Percentiles rank a stretch among this genome's conserved stretches.
Conservation (phyloP, 2,113 vertebrate genomes). For the Rhinolophus ferrumequinum region DNA sequence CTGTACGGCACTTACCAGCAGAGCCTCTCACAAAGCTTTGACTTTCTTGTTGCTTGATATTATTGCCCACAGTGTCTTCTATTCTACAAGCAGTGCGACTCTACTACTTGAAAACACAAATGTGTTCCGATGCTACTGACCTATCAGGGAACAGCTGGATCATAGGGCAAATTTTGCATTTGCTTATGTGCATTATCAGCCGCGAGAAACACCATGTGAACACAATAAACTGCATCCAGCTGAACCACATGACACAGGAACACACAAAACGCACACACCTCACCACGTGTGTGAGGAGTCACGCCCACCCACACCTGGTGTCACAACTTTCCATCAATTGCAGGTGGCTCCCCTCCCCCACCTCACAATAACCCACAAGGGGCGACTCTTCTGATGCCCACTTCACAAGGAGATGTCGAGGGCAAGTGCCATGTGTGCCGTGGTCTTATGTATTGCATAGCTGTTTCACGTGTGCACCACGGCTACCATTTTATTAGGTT, state of each 20-base stretch:
- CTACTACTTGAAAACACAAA: not conserved
- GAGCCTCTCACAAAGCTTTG: not conserved
- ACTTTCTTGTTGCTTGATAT: not conserved
- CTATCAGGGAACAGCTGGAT: not conserved
- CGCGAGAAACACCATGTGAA: not conserved
- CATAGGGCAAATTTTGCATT: not conserved
- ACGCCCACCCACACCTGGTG: not conserved
- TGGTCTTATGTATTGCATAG: not conserved
- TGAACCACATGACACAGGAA: not conserved
- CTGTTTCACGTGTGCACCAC: not conserved
- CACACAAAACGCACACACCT: not conserved
- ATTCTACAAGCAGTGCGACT: not conserved
- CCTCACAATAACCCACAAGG: not conserved
- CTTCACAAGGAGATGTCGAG: not conserved
- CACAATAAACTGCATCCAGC: not conserved
- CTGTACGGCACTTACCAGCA: not conserved
- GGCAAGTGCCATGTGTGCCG: fast-evolving
- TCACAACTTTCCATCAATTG: not conserved
- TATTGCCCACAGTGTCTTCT: not conserved
- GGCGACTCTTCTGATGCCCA: not conserved
- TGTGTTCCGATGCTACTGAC: not conserved
- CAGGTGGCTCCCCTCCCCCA: not conserved
- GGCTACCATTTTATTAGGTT: not conserved
- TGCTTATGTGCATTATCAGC: not conserved
- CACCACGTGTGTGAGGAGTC: too few relatives aligned